phyloP scores from a whole-genome alignment of 2,888 invertebrate species.

The Cheiracanthium punctorium region DNA sequence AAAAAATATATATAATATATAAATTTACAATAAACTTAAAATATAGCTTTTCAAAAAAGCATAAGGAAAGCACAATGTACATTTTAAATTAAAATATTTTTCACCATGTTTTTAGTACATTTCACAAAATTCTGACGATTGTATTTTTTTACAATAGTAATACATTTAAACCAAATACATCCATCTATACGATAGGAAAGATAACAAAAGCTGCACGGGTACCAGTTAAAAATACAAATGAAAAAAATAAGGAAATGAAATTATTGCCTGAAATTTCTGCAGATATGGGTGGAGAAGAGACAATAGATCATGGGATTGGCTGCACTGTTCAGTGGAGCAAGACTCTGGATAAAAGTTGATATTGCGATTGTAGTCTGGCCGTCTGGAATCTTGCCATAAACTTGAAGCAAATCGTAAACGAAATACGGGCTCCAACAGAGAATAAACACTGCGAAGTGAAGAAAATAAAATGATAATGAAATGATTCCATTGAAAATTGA shows the following conservation, averaged over 20 bases:
- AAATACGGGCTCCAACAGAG: constrained; percentile 97
- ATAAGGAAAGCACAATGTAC: too few species aligned
- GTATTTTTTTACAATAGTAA: too few species aligned
- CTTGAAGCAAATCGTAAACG: constrained; percentile 92
- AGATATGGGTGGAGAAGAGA: constrained; percentile 92
- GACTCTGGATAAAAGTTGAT: constrained; percentile 91
- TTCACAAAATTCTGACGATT: too few species aligned
- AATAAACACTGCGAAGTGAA: constrained; percentile 85
- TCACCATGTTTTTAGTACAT: too few species aligned
- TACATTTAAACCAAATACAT: too few species aligned
- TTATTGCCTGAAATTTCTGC: constrained; percentile 86
- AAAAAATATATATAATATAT: too few species aligned
- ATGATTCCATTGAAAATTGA: too few species aligned
- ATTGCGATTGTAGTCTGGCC: constrained; percentile 89
- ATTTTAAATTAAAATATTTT: too few species aligned
- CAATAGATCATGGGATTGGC: constrained; percentile 96
- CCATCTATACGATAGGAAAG: too few species aligned
- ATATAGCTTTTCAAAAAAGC: too few species aligned
- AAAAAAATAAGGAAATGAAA: neutral
- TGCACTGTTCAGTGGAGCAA: constrained; percentile 93
- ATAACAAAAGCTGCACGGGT: too few species aligned
- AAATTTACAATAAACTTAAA: too few species aligned
- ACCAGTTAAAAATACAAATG: constrained; percentile 2
- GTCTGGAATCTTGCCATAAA: constrained; percentile 87
- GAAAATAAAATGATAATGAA: neutral